Evolutionary conservation across 1,140 invertebrate genomes (phyloP).

Genomic region (Drosophila nasuta): DNA sequence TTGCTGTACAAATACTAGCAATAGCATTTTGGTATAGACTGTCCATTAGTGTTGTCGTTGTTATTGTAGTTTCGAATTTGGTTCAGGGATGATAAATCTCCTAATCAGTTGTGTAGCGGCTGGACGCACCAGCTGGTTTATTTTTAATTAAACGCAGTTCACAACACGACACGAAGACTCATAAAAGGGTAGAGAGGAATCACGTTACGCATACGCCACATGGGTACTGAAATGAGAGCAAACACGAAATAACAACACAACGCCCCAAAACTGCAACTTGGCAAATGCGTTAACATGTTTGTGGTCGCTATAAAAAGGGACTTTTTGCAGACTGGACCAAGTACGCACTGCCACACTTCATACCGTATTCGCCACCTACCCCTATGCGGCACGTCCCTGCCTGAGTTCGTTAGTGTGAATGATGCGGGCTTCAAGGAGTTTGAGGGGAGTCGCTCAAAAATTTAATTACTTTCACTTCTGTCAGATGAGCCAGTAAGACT

Average conservation of each 20-base stretch:
- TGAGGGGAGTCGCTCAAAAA: constrained; percentile 62
- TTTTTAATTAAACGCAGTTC: constrained; percentile 75
- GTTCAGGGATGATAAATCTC: constrained; percentile 30
- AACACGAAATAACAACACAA: constrained; percentile 21
- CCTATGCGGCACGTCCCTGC: constrained; percentile 56
- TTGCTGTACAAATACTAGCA: not conserved
- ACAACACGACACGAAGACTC: constrained; percentile 40
- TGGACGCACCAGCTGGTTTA: constrained; percentile 56
- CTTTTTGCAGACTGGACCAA: constrained; percentile 46
- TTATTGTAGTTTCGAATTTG: not conserved
- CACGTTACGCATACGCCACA: constrained; percentile 66
- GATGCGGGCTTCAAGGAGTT: constrained; percentile 39
- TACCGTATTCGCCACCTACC: not conserved
- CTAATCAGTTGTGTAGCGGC: constrained; percentile 55
- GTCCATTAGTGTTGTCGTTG: constrained; percentile 22
- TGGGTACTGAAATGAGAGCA: constrained; percentile 17
- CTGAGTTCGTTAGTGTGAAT: constrained; percentile 75
- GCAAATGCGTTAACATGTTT: constrained; percentile 77
- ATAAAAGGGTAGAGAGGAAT: constrained; percentile 52
- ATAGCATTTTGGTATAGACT: constrained; percentile 1
- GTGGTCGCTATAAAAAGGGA: constrained; percentile 71
- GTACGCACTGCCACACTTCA: constrained; percentile 10
- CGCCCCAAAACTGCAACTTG: constrained; percentile 50
- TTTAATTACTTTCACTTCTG: constrained; percentile 83
- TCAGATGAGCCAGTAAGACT: not conserved